phyloP scores from a whole-genome alignment of 1,140 invertebrate species.

The Drosophila orena region DNA sequence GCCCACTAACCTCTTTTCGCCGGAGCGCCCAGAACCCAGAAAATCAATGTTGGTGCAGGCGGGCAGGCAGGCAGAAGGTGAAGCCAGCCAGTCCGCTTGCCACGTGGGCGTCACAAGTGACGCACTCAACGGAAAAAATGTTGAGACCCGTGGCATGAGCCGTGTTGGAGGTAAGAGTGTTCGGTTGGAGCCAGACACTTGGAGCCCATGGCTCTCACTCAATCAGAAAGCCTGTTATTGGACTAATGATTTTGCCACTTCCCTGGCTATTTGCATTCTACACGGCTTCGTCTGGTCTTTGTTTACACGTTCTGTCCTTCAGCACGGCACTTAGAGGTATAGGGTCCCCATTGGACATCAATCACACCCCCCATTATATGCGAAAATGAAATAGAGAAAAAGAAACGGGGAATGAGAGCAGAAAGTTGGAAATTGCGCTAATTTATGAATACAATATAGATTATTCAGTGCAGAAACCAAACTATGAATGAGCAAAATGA shows the following conservation, averaged over 20 bases:
- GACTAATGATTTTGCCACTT: constrained; percentile 38
- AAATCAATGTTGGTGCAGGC: constrained; percentile 52
- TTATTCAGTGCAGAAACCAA: neutral
- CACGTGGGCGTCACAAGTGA: constrained; percentile 31
- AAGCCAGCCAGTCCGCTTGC: constrained; percentile 9
- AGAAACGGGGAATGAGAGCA: neutral
- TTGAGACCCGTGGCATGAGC: constrained; percentile 11
- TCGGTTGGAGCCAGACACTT: constrained; percentile 13
- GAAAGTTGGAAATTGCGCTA: neutral
- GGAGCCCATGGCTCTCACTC: constrained; percentile 21
- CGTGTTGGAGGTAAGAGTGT: neutral
- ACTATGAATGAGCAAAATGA: neutral
- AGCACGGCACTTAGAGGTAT: neutral
- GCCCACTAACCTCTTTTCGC: constrained; percentile 50
- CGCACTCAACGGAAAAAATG: constrained; percentile 31
- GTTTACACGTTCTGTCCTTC: constrained; percentile 29
- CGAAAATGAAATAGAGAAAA: neutral
- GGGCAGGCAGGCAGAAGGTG: constrained; percentile 13
- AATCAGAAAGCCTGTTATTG: constrained; percentile 30
- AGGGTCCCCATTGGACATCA: constrained; percentile 9
- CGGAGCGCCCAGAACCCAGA: constrained; percentile 23
- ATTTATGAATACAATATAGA: neutral
- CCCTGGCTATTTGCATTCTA: constrained; percentile 42
- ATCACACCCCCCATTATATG: constrained; percentile 7
- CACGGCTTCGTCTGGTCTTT: constrained; percentile 10